These are phyloP conservation scores for Bursaphelenchus okinawaensis DNA, from an alignment of 2,888 invertebrate genomes.

Conservation along the genomic window DNA sequence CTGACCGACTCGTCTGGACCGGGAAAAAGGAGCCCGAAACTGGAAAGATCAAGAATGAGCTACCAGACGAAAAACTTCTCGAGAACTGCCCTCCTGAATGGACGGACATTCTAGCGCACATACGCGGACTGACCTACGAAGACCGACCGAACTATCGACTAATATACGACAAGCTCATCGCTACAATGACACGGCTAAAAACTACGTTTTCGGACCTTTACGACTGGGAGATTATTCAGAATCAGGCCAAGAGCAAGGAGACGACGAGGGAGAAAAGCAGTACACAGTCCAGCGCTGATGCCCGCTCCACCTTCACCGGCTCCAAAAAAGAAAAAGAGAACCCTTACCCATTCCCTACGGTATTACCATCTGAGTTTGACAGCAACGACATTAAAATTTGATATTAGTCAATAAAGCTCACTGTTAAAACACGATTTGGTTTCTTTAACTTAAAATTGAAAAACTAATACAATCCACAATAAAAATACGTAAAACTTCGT, in stretches of 20 bases:
- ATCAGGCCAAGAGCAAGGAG: background rate
- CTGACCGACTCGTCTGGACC: slow-evolving; percentile 24
- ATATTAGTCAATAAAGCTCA: too few species aligned
- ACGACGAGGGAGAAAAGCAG: background rate
- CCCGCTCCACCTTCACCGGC: background rate
- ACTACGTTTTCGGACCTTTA: slow-evolving; percentile 24
- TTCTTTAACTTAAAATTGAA: too few species aligned
- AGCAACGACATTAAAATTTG: slow-evolving; percentile 17
- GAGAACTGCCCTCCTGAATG: slow-evolving; percentile 21
- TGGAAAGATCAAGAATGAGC: slow-evolving; percentile 15
- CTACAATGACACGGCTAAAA: slow-evolving; percentile 16
- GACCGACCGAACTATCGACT: slow-evolving; percentile 25
- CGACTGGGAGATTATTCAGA: slow-evolving; percentile 22
- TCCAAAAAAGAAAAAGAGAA: background rate
- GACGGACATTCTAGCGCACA: slow-evolving; percentile 20
- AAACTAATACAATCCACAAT: too few species aligned
- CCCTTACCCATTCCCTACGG: slow-evolving; percentile 8
- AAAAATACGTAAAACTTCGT: too few species aligned
- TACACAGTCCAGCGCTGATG: background rate
- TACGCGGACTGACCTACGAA: slow-evolving; percentile 23
- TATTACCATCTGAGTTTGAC: slow-evolving; percentile 5
- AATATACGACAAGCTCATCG: slow-evolving; percentile 20
- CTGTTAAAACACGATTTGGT: too few species aligned
- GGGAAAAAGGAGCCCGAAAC: slow-evolving; percentile 23
- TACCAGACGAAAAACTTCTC: slow-evolving; percentile 18